Evolutionary conservation across 35 echinoderm and acorn worm genomes (phyloP).

Genomic region (Ophioderma brevispina): DNA sequence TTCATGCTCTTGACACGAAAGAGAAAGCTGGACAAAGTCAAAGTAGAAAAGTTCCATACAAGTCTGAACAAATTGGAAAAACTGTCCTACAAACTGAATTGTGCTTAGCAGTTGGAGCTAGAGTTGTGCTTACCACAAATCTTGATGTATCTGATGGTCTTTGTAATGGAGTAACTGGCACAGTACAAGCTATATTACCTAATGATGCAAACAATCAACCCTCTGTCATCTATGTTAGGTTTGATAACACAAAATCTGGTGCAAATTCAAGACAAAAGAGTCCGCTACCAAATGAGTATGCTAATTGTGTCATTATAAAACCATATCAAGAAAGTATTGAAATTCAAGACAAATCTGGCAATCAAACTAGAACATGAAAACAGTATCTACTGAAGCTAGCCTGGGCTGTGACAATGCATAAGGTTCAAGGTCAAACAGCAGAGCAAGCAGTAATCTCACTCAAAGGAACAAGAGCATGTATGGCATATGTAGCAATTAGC

Average conservation of each 20-base stretch:
- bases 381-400: slow-evolving; percentile 53
- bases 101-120: slow-evolving; percentile 27
- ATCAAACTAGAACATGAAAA: neutral
- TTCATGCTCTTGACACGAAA: slow-evolving; percentile 10
- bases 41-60: neutral
- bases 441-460: slow-evolving; percentile 21
- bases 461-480: slow-evolving; percentile 6
- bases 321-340: slow-evolving; percentile 26
- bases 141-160: slow-evolving; percentile 55
- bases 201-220: slow-evolving; percentile 2
- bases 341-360: neutral
- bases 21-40: neutral
- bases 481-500: slow-evolving; percentile 38
- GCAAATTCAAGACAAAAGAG: slow-evolving; percentile 16
- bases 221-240: slow-evolving; percentile 9
- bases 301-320: neutral
- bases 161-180: slow-evolving; percentile 60
- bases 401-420: slow-evolving; percentile 42
- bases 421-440: slow-evolving; percentile 28
- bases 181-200: slow-evolving; percentile 19
- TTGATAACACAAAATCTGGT: slow-evolving; percentile 51
- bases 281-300: neutral
- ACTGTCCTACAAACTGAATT: neutral
- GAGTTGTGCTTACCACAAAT: slow-evolving; percentile 64
- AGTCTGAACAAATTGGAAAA: neutral